Percentiles rank a stretch among this genome's conserved stretches.
Evolutionary conservation across 2,113 vertebrate species (phyloP).

Genomic region (Corythornis madagascariensis): DNA sequence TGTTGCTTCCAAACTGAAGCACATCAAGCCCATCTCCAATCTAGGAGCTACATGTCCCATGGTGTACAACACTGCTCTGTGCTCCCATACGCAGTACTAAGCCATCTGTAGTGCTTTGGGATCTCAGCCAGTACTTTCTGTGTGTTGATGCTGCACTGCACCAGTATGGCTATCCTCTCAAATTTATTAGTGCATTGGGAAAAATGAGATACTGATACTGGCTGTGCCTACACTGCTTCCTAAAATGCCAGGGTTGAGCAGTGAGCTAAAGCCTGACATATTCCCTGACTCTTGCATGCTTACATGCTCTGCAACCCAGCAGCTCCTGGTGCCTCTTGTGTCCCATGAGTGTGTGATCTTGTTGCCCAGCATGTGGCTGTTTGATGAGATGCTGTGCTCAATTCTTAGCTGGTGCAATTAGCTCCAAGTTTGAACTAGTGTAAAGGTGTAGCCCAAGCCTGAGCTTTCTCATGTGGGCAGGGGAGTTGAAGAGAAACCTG

Average conservation of each 20-base stretch:
- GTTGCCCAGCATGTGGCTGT: fast-evolving
- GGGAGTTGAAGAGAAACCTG: background rate
- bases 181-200: background rate
- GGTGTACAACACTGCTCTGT: background rate
- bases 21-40: background rate
- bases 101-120: background rate
- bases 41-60: background rate
- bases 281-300: background rate
- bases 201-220: background rate
- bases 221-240: background rate
- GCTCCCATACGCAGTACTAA: background rate
- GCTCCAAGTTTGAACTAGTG: background rate
- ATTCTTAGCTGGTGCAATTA: background rate
- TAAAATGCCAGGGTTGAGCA: background rate
- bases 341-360: background rate
- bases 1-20: background rate
- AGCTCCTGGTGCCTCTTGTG: background rate
- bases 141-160: background rate
- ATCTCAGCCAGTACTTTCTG: background rate
- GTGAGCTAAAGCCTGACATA: background rate
- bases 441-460: background rate
- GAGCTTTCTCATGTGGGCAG: background rate
- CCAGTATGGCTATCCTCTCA: background rate
- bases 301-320: fast-evolving
- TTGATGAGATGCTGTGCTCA: background rate